Conservation (phyloP, 2,797 vertebrate genomes). For the Huso huso region DNA sequence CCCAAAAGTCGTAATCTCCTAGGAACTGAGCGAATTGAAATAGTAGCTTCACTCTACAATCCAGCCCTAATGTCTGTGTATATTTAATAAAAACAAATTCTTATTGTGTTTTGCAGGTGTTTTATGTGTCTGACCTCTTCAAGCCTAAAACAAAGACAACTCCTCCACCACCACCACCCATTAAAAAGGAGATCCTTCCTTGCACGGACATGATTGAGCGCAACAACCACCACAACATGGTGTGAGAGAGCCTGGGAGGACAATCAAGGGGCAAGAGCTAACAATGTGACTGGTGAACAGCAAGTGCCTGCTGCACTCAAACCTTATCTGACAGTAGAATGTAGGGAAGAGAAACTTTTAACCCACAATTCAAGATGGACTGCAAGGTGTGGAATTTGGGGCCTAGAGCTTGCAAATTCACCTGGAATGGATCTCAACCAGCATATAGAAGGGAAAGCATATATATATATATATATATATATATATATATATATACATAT, state of each 20-base stretch:
- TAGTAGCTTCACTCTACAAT: no score
- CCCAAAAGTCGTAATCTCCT: no score
- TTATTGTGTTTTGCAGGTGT: conserved; percentile 57
- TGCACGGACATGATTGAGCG: conserved; percentile 80
- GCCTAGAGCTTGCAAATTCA: conserved; percentile 52
- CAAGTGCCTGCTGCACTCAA: conserved; percentile 67
- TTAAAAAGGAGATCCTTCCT: conserved; percentile 78
- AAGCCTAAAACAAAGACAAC: conserved; percentile 67
- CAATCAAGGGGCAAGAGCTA: conserved; percentile 30
- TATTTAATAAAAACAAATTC: neutral
- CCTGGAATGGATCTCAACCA: conserved; percentile 48
- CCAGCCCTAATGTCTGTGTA: neutral
- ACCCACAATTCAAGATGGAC: neutral
- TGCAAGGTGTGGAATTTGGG: conserved; percentile 37
- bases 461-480: conserved; percentile 24
- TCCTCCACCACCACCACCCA: conserved; percentile 47
- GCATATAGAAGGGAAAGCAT: neutral
- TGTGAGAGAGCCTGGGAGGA: conserved; percentile 49
- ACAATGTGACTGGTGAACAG: conserved; percentile 60
- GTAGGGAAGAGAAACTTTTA: conserved; percentile 70
- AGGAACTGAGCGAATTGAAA: no score
- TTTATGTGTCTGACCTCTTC: conserved; percentile 88
- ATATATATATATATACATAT: conserved; percentile 30
- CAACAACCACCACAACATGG: conserved; percentile 83
- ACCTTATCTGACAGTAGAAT: conserved; percentile 84